Evolutionary conservation across 37 sponge, comb jelly and placozoan genomes (phyloP).

Genomic region (Theonella swinhoei): DNA sequence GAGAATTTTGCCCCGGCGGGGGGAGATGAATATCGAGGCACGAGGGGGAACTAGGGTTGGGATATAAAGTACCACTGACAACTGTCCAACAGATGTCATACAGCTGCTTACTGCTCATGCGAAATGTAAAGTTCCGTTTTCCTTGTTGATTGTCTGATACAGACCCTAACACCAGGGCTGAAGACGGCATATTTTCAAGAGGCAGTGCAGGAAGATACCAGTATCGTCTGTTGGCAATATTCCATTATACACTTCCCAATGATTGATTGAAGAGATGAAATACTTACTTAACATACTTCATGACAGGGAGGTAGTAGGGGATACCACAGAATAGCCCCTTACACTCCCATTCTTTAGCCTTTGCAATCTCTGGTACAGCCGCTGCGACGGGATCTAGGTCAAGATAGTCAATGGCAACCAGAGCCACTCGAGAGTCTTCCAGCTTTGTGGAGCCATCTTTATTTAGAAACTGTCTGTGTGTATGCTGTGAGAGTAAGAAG

Average conservation of each 20-base stretch:
- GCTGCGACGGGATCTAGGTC: constrained; percentile 20
- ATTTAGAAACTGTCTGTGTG: constrained; percentile 18
- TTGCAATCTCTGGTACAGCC: constrained; percentile 18
- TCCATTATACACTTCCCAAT: not conserved
- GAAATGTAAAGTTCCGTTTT: constrained; percentile 42
- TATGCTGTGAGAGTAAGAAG: constrained; percentile 18
- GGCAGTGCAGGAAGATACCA: constrained; percentile 46
- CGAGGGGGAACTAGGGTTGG: constrained; percentile 32
- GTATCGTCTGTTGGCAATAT: not conserved
- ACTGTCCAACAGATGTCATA: not conserved
- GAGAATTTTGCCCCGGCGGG: constrained; percentile 10
- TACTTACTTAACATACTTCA: constrained; percentile 30
- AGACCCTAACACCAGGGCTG: constrained; percentile 5
- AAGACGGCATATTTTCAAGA: not conserved
- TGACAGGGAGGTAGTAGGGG: constrained; percentile 53
- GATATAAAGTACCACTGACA: not conserved
- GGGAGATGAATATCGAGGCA: constrained; percentile 14
- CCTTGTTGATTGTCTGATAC: not conserved
- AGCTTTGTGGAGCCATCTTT: constrained; percentile 13
- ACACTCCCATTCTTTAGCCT: constrained; percentile 29
- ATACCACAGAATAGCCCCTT: constrained; percentile 42
- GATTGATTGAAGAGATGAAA: not conserved
- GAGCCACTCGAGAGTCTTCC: constrained; percentile 7
- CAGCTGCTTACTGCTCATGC: constrained; percentile 34
- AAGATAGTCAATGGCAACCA: constrained; percentile 47